phyloP scores from a whole-genome alignment of 1,140 invertebrate species.

The Drosophila kanapiae region DNA sequence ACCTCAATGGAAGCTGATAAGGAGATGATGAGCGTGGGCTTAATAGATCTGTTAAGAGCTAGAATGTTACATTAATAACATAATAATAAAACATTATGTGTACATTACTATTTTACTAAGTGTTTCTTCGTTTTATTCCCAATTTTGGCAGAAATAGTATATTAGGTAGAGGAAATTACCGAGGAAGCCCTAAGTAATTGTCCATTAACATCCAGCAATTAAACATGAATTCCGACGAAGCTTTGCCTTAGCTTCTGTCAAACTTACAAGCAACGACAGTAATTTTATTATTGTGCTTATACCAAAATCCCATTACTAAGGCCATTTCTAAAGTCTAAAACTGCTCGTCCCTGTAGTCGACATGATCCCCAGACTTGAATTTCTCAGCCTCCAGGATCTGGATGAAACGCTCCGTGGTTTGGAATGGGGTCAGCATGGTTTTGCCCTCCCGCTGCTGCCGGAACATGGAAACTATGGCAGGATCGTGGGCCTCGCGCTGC shows the following conservation, averaged over 20 bases:
- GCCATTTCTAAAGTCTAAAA: neutral
- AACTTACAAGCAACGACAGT: neutral
- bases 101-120: too few relatives aligned
- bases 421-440: conserved; percentile 90
- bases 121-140: neutral
- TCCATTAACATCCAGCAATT: neutral
- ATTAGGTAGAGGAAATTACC: neutral
- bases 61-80: neutral
- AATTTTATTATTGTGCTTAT: neutral
- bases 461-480: conserved; percentile 88
- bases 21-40: neutral
- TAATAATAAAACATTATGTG: neutral
- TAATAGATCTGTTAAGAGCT: conserved; percentile 2
- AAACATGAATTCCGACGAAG: neutral
- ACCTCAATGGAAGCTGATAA: conserved; percentile 5
- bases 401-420: conserved; percentile 92
- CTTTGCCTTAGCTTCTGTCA: neutral
- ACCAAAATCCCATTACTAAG: conserved; percentile 9
- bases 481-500: conserved; percentile 87
- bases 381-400: conserved; percentile 89
- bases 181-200: neutral
- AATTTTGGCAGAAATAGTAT: neutral
- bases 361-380: conserved; percentile 92
- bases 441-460: conserved; percentile 86
- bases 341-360: conserved; percentile 93